phyloP scores from a whole-genome alignment of 1,140 invertebrate genomes.

The Cotesia chilonis region DNA sequence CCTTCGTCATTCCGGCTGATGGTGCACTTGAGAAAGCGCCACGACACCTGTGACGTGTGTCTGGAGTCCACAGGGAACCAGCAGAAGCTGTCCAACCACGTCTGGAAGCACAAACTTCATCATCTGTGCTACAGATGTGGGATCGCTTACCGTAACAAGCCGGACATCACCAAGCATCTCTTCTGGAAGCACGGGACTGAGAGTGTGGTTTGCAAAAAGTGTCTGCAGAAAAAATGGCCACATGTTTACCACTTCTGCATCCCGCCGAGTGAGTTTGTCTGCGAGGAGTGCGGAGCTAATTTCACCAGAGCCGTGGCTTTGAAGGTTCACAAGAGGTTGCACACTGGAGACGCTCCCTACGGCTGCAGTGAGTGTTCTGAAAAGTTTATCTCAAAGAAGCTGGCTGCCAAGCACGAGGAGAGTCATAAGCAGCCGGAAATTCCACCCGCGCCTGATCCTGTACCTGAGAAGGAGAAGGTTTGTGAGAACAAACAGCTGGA shows the following conservation, averaged over 20 bases:
- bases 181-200: constrained; percentile 92
- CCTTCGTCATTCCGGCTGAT: constrained; percentile 86
- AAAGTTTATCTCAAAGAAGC: constrained; percentile 82
- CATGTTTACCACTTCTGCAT: constrained; percentile 90
- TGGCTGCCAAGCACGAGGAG: constrained; percentile 75
- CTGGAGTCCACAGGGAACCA: constrained; percentile 81
- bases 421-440: constrained; percentile 61
- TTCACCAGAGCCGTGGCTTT: constrained; percentile 80
- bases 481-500: not conserved
- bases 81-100: constrained; percentile 80
- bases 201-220: constrained; percentile 83
- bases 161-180: constrained; percentile 85
- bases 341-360: constrained; percentile 76
- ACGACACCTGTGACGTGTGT: constrained; percentile 86
- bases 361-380: constrained; percentile 77
- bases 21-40: constrained; percentile 84
- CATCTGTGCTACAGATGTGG: constrained; percentile 86
- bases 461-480: constrained; percentile 13
- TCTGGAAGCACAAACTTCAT: constrained; percentile 88
- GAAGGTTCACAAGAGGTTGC: constrained; percentile 83
- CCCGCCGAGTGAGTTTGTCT: constrained; percentile 77
- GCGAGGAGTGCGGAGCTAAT: constrained; percentile 80
- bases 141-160: constrained; percentile 85
- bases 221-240: constrained; percentile 88
- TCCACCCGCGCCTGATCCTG: not conserved